Evolutionary conservation across 2,113 vertebrate species (phyloP).

Genomic region (Atherinomorus stipes): DNA sequence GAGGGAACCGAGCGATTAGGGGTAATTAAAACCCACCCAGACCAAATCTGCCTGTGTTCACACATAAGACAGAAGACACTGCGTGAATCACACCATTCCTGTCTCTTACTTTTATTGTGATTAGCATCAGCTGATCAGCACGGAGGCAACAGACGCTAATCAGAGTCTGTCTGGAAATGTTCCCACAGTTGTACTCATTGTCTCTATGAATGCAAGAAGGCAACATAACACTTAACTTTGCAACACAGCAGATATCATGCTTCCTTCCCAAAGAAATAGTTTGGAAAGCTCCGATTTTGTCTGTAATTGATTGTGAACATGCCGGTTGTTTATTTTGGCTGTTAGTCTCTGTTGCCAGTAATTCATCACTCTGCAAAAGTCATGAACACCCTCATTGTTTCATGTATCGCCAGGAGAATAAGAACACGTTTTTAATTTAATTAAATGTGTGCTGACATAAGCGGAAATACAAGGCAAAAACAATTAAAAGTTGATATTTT

Average conservation of each 20-base stretch:
- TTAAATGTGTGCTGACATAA: not conserved
- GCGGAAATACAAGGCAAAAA: not conserved
- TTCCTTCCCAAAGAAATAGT: not conserved
- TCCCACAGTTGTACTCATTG: not conserved
- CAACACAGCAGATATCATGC: not conserved
- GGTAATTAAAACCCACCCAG: constrained; percentile 65
- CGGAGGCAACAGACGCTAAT: not conserved
- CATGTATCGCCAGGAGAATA: no score
- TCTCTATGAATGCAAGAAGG: not conserved
- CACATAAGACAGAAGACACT: constrained; percentile 51
- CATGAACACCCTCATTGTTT: not conserved
- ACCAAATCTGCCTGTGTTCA: constrained; percentile 57
- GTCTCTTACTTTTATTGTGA: constrained; percentile 9
- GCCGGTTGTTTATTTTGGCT: constrained; percentile 16
- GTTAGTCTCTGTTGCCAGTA: no score
- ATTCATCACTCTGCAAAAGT: not conserved
- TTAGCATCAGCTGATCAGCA: constrained; percentile 14
- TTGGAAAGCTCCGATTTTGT: constrained; percentile 9
- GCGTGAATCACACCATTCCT: constrained; percentile 40
- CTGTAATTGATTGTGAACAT: not conserved
- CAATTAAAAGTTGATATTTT: not conserved
- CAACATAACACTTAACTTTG: not conserved
- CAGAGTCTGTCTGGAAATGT: constrained; percentile 1
- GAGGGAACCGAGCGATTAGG: constrained; percentile 57
- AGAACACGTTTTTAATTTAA: no score